Conservation (phyloP, 1,140 invertebrate genomes). For the Drosophila tsacasi region DNA sequence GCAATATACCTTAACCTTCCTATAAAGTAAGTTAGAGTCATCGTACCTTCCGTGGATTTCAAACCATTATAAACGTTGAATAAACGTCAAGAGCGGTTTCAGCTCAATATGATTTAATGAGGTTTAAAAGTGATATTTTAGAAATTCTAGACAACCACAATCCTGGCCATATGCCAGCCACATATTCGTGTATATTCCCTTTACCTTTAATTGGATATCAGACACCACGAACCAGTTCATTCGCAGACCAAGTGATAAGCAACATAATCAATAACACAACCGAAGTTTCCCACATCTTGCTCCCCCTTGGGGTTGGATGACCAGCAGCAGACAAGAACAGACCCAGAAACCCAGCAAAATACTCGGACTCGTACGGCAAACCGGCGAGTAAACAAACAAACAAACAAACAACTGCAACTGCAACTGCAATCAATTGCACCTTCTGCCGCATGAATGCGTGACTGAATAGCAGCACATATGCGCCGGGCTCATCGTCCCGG, state of each 20-base stretch:
- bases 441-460: conserved; percentile 74
- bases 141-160: too few relatives aligned
- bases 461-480: conserved; percentile 59
- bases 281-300: conserved; percentile 25
- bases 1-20: background rate
- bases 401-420: conserved; percentile 42
- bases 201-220: conserved; percentile 5
- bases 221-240: conserved; percentile 6
- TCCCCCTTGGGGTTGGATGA: conserved; percentile 14
- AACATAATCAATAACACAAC: conserved; percentile 35
- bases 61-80: too few relatives aligned
- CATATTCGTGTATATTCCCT: background rate
- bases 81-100: too few relatives aligned
- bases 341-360: conserved; percentile 29
- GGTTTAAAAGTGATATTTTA: too few relatives aligned
- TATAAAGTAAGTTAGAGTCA: background rate
- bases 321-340: conserved; percentile 18
- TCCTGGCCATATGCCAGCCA: conserved; percentile 5
- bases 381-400: conserved; percentile 29
- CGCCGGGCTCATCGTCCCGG: conserved; percentile 30
- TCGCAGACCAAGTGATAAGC: conserved; percentile 27
- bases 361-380: conserved; percentile 12
- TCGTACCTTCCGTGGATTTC: too few relatives aligned
- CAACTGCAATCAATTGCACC: conserved; percentile 80
- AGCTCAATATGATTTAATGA: too few relatives aligned